These are phyloP conservation scores for Standfussiana lucernea DNA, from an alignment of 2,888 invertebrate genomes.

Conservation along the genomic window DNA sequence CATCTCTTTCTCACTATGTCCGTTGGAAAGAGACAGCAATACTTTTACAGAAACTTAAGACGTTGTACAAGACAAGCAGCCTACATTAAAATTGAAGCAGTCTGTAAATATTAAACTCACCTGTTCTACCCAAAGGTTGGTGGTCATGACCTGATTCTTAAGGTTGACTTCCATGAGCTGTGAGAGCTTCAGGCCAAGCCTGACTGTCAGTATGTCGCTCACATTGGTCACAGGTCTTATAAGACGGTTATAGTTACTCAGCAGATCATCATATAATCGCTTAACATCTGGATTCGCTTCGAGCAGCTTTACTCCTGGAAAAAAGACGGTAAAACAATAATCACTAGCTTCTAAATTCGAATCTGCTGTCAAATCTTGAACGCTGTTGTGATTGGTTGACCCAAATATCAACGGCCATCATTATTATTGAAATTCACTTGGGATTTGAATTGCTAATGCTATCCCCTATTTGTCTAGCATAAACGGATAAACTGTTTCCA, in stretches of 20 bases:
- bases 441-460: neutral
- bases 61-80: neutral
- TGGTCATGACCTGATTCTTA: constrained; percentile 98
- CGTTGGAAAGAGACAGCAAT: neutral
- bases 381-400: constrained; percentile 26
- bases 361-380: constrained; percentile 10
- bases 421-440: neutral
- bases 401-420: constrained; percentile 13
- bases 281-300: constrained; percentile 98
- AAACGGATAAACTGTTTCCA: neutral
- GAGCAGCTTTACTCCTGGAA: constrained; percentile 85
- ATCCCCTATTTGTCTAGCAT: neutral
- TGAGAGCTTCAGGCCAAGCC: constrained; percentile 96
- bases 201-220: constrained; percentile 97
- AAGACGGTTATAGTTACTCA: constrained; percentile 98
- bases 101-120: constrained; percentile 26
- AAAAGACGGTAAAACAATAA: constrained; percentile 29
- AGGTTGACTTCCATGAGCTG: constrained; percentile 97
- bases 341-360: neutral
- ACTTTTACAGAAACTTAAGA: neutral
- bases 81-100: constrained; percentile 14
- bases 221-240: constrained; percentile 98
- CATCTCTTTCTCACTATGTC: neutral
- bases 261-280: constrained; percentile 98
- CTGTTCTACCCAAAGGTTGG: constrained; percentile 98